Evolutionary conservation across 2,113 vertebrate species (phyloP), one percentile per base, ranked within the genome.

Genomic region (Struthidea cinerea): DNA sequence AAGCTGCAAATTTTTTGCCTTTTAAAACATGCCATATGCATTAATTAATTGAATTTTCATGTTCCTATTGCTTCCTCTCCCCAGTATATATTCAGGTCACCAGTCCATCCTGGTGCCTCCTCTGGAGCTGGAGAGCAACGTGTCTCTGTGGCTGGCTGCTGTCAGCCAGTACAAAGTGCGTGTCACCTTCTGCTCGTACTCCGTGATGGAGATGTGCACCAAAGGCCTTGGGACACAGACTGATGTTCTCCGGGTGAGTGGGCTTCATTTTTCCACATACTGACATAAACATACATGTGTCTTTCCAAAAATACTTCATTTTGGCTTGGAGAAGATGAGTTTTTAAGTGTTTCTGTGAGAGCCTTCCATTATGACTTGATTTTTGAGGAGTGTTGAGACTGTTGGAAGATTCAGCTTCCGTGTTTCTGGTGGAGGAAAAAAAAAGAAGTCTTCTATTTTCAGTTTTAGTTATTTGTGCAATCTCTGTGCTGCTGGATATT

Each of bases 171-270:
- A 99, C 96, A 99, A 99, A 97, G 99, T 99, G 23, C 99, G 99
- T 0, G 98, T 99, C 91, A 99, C 99, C 4, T 99, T 99, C 98
- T 99, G 99, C 95, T 99, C 99, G 0, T 99, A 99, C 91, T 99
- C 99, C 0, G 99, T 99, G 88, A 99, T 99, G 99, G 99, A 99
- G 97, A 99, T 99, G 98, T 99, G 99, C 96, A 99, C 99, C 96
- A 99, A 99, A 88, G 99, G 99, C 35, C 98, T 99, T 61, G 99
- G 99, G 4, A 97, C 98, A 2, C 99, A 99, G 97, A 99, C 99
- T 0, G 98, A 99, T 35, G 92, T 95, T 18, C 98, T 99, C 19
- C 97, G 99, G 98, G 99, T 99, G 68, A 98, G 99, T 95, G 37
- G 20, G 4, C 85, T 68, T 42, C 7, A 4, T 67, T 71, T 78